Percentiles rank a stretch among this genome's conserved stretches.
Evolutionary conservation across 2,113 vertebrate genomes (phyloP).

Genomic region (Chrysemys picta): DNA sequence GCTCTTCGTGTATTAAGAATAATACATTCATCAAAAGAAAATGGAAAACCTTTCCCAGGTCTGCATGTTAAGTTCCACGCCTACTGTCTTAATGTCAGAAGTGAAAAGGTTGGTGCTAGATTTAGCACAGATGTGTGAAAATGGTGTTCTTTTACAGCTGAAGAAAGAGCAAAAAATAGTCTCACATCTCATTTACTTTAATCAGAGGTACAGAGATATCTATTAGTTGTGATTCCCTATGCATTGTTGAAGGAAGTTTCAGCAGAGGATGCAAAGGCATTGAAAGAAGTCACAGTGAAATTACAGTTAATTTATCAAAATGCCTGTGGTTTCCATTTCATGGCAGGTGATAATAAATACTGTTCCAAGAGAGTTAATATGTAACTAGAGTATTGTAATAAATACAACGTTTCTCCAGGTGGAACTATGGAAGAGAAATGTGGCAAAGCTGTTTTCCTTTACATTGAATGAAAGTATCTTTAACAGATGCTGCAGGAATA

Average conservation of each 20-base stretch:
- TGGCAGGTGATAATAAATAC: rapidly evolving
- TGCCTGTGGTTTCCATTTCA: background rate
- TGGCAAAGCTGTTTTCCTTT: background rate
- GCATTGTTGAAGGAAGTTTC: background rate
- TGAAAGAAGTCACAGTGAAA: background rate
- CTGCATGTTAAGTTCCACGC: constrained; percentile 13
- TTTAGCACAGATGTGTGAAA: constrained; percentile 29
- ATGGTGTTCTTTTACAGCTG: background rate
- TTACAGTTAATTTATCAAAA: background rate
- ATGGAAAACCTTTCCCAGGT: constrained; percentile 31
- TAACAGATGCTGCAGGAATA: background rate
- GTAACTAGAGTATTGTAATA: background rate
- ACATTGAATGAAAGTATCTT: background rate
- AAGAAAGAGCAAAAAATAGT: background rate
- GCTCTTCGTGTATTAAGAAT: constrained; percentile 15
- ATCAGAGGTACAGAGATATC: background rate
- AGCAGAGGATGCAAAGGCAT: background rate
- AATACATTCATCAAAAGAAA: constrained; percentile 16
- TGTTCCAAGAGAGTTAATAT: background rate
- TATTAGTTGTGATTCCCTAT: background rate
- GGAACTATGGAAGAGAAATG: background rate
- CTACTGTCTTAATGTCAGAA: constrained; percentile 20
- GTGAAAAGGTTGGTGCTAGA: constrained; percentile 30
- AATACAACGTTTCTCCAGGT: background rate
- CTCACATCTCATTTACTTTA: background rate